phyloP scores from a whole-genome alignment of 2,888 invertebrate species.

The Esperia sulphurella region DNA sequence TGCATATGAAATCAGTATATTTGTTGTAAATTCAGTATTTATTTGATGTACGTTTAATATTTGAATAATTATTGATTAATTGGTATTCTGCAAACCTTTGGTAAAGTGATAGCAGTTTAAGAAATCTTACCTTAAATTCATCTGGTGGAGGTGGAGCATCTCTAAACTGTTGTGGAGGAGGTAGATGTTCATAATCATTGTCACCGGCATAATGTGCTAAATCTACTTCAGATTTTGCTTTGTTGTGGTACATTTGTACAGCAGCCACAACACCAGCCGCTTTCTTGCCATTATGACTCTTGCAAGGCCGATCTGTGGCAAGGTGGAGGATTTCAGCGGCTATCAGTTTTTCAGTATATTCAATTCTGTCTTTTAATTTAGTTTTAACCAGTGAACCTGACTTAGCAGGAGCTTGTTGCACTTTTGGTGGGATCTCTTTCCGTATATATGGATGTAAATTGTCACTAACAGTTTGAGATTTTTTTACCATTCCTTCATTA shows the following conservation, averaged over 20 bases:
- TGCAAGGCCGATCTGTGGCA: constrained; percentile 62
- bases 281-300: constrained; percentile 47
- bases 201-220: constrained; percentile 75
- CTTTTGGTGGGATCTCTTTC: constrained; percentile 62
- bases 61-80: neutral
- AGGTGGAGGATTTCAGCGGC: constrained; percentile 71
- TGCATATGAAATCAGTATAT: too few relatives aligned
- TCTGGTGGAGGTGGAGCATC: constrained; percentile 89
- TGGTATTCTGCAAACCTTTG: neutral
- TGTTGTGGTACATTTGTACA: constrained; percentile 60
- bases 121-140: constrained; percentile 76
- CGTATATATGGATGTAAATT: constrained; percentile 74
- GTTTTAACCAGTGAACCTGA: constrained; percentile 46
- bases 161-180: constrained; percentile 91
- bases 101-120: neutral
- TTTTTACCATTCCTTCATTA: constrained; percentile 61
- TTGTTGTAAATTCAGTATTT: too few relatives aligned
- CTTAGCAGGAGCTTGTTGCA: constrained; percentile 38
- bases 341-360: constrained; percentile 71
- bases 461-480: constrained; percentile 68
- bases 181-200: constrained; percentile 85
- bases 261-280: constrained; percentile 39
- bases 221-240: constrained; percentile 81
- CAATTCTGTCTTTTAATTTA: constrained; percentile 66
- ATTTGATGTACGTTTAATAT: too few relatives aligned